Evolutionary conservation across 2,113 vertebrate species (phyloP).

Genomic region (Chrysochloris asiatica): DNA sequence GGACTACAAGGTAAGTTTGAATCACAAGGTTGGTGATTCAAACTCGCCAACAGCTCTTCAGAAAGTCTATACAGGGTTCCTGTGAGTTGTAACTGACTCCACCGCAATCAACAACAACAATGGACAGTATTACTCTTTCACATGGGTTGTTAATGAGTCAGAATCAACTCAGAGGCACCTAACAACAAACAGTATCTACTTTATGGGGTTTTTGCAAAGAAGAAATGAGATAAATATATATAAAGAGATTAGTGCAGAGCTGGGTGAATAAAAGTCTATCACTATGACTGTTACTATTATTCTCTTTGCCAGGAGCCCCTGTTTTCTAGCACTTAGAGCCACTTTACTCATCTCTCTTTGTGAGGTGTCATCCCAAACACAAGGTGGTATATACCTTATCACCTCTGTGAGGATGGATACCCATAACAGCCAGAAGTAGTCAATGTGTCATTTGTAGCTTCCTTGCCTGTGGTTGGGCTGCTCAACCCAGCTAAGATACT

Average conservation of each 20-base stretch:
- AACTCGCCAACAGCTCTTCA: no score
- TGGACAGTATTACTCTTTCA: background rate
- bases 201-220: background rate
- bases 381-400: no score
- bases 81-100: no score
- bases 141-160: background rate
- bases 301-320: background rate
- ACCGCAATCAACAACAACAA: no score
- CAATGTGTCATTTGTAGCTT: background rate
- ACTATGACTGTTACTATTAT: background rate
- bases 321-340: background rate
- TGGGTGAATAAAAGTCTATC: background rate
- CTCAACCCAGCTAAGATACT: background rate
- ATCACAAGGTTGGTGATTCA: no score
- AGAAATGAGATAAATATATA: background rate
- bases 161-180: background rate
- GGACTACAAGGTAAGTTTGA: no score
- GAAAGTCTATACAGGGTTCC: no score
- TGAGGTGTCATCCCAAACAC: accelerated
- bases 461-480: background rate
- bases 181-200: no score
- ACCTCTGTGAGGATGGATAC: background rate
- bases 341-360: background rate
- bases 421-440: no score
- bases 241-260: background rate